Percentiles rank a stretch among this genome's conserved stretches.
Evolutionary conservation across 2,797 vertebrate genomes (phyloP).

Genomic region (Sebastiscus tertius): DNA sequence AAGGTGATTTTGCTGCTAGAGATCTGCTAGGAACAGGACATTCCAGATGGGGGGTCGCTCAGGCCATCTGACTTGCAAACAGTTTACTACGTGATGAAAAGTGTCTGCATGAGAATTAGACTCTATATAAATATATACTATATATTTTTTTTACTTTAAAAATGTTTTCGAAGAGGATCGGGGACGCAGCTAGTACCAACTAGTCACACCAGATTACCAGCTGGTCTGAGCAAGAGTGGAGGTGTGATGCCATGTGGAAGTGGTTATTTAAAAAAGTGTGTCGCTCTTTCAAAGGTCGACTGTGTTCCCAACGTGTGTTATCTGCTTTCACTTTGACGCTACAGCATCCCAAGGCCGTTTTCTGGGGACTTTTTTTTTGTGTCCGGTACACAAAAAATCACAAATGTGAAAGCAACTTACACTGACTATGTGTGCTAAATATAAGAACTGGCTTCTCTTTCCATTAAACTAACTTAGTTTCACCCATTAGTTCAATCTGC

Average conservation of each 20-base stretch:
- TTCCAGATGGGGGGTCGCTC: slow-evolving; percentile 89
- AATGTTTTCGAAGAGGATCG: slow-evolving; percentile 43
- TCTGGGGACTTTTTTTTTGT: slow-evolving; percentile 42
- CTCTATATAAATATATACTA: slow-evolving; percentile 39
- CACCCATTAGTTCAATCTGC: background rate
- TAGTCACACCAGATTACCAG: slow-evolving; percentile 56
- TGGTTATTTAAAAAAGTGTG: background rate
- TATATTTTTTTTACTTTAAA: slow-evolving; percentile 54
- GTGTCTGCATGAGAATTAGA: slow-evolving; percentile 67
- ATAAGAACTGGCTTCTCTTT: background rate
- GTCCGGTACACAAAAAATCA: slow-evolving; percentile 61
- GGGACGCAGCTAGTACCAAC: slow-evolving; percentile 42
- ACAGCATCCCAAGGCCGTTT: slow-evolving; percentile 25
- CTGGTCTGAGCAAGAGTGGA: slow-evolving; percentile 63
- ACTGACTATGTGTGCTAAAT: slow-evolving; percentile 22
- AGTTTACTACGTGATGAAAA: slow-evolving; percentile 62
- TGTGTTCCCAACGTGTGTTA: slow-evolving; percentile 7
- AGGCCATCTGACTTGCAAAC: slow-evolving; percentile 51
- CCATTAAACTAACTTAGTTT: background rate
- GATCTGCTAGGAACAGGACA: slow-evolving; percentile 90
- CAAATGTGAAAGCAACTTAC: slow-evolving; percentile 11
- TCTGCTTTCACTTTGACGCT: slow-evolving; percentile 27
- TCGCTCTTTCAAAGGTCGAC: slow-evolving; percentile 12
- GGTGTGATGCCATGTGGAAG: slow-evolving; percentile 47
- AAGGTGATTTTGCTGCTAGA: slow-evolving; percentile 59